These are phyloP conservation scores for Cygnus atratus DNA, from an alignment of 2,113 vertebrate genomes.

Conservation along the genomic window DNA sequence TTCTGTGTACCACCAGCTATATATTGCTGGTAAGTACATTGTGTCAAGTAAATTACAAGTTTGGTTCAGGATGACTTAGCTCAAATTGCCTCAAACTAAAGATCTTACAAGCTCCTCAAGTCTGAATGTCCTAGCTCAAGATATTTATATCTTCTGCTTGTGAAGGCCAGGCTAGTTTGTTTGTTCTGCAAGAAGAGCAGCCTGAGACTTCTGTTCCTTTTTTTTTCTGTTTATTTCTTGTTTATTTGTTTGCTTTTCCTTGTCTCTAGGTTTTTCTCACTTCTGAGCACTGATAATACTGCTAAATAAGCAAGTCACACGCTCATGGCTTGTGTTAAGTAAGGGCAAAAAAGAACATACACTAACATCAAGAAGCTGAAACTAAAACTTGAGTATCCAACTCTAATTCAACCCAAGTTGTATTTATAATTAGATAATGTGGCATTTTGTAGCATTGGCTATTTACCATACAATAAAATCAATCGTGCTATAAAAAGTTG, in stretches of 20 bases:
- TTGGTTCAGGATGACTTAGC: slow-evolving; percentile 19
- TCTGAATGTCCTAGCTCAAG: background rate
- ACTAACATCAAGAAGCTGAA: background rate
- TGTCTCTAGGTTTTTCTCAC: background rate
- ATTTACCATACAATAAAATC: background rate
- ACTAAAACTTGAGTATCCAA: background rate
- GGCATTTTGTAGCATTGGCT: background rate
- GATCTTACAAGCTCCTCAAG: slow-evolving; percentile 22
- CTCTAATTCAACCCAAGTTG: background rate
- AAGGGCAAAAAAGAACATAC: background rate
- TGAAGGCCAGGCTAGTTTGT: background rate
- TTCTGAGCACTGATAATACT: background rate
- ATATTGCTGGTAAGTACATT: background rate
- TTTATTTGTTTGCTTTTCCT: background rate
- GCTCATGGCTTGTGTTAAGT: background rate
- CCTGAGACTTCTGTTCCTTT: background rate
- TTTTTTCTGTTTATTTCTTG: background rate
- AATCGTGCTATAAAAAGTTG: background rate
- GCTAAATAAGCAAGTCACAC: background rate
- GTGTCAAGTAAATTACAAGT: background rate
- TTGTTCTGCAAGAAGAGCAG: background rate
- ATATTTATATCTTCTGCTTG: background rate
- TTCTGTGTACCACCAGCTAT: background rate
- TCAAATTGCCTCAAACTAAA: background rate
- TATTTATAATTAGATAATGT: background rate